These are phyloP conservation scores for Pycnonotus jocosus DNA, from an alignment of 2,113 vertebrate species.

Conservation along the genomic window DNA sequence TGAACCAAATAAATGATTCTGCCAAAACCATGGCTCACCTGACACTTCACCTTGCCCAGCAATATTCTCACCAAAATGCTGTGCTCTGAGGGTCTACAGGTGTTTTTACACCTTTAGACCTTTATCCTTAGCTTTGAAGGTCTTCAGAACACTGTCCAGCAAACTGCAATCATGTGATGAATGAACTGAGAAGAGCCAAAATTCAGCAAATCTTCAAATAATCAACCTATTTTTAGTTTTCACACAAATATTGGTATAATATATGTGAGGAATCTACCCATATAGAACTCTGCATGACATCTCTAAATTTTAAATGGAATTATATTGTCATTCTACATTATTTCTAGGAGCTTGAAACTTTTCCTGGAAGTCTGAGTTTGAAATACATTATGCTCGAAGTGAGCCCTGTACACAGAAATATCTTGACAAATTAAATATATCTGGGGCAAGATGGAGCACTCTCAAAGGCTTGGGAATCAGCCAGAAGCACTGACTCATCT, in stretches of 20 bases:
- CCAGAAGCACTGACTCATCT: slow-evolving; percentile 4
- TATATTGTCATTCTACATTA: background rate
- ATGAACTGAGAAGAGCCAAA: background rate
- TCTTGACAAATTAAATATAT: background rate
- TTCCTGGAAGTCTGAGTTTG: background rate
- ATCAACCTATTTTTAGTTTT: background rate
- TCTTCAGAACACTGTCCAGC: background rate
- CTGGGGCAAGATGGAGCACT: background rate
- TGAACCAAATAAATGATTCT: background rate
- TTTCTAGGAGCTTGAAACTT: background rate
- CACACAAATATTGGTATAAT: background rate
- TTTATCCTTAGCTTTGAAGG: background rate
- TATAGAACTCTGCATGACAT: background rate
- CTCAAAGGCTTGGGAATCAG: slow-evolving; percentile 11
- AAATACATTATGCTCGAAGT: background rate
- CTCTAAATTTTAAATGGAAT: background rate
- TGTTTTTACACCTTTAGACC: background rate
- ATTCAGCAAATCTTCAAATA: background rate
- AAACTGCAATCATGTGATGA: background rate
- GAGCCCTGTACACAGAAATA: background rate
- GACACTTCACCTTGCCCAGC: background rate
- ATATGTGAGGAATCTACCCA: background rate
- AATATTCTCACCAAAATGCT: background rate
- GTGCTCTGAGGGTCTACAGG: background rate
- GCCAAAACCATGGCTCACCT: background rate